Evolutionary conservation across 2,113 vertebrate species (phyloP).

Genomic region (Atlantisia rogersi): DNA sequence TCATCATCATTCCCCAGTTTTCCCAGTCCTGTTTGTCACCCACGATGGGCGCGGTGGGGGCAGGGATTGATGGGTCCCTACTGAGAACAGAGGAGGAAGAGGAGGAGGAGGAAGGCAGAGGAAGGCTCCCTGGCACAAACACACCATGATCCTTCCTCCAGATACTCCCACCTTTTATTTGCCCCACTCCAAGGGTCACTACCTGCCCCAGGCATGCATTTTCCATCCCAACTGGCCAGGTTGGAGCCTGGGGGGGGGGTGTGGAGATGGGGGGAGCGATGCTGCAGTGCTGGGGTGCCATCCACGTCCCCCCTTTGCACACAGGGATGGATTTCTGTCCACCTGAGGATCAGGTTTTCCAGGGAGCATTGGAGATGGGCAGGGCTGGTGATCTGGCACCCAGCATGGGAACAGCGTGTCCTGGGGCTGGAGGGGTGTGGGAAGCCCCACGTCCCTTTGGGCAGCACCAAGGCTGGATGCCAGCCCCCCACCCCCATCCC

Average conservation of each 20-base stretch:
- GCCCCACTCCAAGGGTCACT: fast-evolving
- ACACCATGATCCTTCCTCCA: fast-evolving
- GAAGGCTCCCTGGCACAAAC: neutral
- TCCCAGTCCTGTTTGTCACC: neutral
- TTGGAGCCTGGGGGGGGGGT: neutral
- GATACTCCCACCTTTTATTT: neutral
- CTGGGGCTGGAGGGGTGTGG: fast-evolving
- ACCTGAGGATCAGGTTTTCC: fast-evolving
- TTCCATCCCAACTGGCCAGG: no score
- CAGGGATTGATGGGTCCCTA: no score
- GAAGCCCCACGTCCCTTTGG: fast-evolving
- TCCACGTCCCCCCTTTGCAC: no score
- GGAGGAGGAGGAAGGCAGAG: no score
- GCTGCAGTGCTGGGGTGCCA: neutral
- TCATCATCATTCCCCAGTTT: fast-evolving
- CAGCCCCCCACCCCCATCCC: fast-evolving
- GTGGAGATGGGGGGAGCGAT: neutral
- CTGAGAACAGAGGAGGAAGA: no score
- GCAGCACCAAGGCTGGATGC: neutral
- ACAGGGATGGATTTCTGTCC: fast-evolving
- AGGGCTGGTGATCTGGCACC: fast-evolving
- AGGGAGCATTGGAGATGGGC: no score
- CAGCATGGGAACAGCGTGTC: fast-evolving
- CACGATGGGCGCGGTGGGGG: fast-evolving
- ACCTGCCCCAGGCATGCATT: fast-evolving